Percentiles rank a stretch among this genome's conserved stretches.
These are phyloP conservation scores for Drosophila nasuta DNA, from an alignment of 1,140 invertebrate species.

Conservation along the genomic window DNA sequence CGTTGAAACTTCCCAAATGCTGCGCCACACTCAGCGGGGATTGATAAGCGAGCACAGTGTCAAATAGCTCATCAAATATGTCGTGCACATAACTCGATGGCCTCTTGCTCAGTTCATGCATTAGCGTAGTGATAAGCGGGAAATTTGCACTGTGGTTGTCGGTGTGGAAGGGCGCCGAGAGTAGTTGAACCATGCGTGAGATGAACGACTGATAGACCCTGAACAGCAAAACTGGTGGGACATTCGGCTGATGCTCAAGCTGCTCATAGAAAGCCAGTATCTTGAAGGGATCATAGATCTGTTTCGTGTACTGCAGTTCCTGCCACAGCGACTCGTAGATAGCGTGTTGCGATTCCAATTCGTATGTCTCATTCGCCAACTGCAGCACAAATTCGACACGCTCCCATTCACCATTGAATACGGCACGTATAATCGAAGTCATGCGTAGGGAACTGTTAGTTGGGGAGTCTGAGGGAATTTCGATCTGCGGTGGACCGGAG, in stretches of 20 bases:
- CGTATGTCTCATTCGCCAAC: neutral
- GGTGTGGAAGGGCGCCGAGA: constrained; percentile 65
- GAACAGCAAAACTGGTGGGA: constrained; percentile 30
- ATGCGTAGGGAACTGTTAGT: neutral
- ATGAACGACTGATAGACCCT: constrained; percentile 43
- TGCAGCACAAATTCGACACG: constrained; percentile 17
- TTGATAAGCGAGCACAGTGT: constrained; percentile 51
- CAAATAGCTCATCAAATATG: constrained; percentile 55
- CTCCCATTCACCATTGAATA: constrained; percentile 58
- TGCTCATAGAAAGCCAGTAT: constrained; percentile 57
- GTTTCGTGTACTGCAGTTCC: constrained; percentile 60
- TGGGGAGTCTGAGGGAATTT: neutral
- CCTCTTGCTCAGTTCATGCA: constrained; percentile 44
- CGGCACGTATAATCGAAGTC: constrained; percentile 56
- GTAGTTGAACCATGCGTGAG: constrained; percentile 56
- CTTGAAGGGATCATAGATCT: constrained; percentile 57
- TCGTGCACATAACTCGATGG: constrained; percentile 59
- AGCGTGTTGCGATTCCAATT: constrained; percentile 1
- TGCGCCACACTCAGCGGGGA: constrained; percentile 55
- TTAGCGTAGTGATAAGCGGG: constrained; percentile 43
- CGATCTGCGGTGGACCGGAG: constrained; percentile 29
- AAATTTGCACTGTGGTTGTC: constrained; percentile 44
- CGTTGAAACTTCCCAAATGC: neutral
- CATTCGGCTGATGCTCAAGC: constrained; percentile 31
- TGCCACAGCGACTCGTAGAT: constrained; percentile 52